Evolutionary conservation across 2,113 vertebrate species (phyloP).

Genomic region (Myotis brandtii): DNA sequence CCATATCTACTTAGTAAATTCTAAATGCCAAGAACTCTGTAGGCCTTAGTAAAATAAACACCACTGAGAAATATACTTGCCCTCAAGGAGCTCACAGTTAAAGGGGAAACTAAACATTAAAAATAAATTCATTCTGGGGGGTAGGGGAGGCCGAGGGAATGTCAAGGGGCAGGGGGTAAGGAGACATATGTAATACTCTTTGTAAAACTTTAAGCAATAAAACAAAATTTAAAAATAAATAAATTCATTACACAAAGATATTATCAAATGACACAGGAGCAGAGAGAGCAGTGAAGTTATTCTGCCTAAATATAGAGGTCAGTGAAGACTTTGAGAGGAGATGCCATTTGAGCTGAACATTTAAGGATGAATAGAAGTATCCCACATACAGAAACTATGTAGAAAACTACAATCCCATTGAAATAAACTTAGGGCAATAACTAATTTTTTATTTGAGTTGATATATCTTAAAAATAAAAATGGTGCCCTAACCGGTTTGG

Average conservation of each 20-base stretch:
- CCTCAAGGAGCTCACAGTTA: neutral
- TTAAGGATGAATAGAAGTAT: neutral
- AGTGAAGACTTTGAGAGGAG: neutral
- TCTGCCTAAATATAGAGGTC: neutral
- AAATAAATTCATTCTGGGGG: neutral
- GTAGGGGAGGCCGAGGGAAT: too few species aligned
- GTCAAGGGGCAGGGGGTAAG: too few species aligned
- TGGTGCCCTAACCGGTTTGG: too few species aligned
- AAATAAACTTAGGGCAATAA: neutral
- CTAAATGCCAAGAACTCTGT: neutral
- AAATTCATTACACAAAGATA: neutral
- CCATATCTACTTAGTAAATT: neutral
- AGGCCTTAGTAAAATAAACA: neutral
- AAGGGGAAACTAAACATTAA: neutral
- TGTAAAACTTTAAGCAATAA: too few species aligned
- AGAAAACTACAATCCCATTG: neutral
- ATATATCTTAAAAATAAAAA: neutral
- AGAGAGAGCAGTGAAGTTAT: neutral
- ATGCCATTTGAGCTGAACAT: neutral
- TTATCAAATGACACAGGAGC: neutral
- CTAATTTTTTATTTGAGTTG: neutral
- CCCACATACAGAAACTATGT: neutral
- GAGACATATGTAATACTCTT: too few species aligned
- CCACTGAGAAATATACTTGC: neutral
- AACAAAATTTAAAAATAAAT: neutral